Evolutionary conservation across 2,113 vertebrate genomes (phyloP), one percentile per base, ranked within the genome.

Genomic region (Scomber scombrus): DNA sequence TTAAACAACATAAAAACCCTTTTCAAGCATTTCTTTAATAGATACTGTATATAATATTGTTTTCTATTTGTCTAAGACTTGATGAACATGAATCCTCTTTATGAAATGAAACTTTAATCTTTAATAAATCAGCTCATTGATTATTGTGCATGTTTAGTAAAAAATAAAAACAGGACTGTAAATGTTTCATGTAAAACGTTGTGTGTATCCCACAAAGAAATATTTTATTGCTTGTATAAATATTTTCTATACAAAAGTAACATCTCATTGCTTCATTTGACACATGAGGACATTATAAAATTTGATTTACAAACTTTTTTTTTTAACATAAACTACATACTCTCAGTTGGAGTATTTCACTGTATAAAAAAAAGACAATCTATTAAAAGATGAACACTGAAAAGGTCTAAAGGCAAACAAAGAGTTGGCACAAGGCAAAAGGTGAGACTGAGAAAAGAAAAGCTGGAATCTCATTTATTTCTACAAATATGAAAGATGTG

Each of bases 201-300:
- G 1, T 19, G 9, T 51, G 23, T 74, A 45, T 57, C 74, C 14
- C 43, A 66, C 19, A 63, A 15, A 69, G 26, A 75, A n/a, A 12
- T 16, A 19, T 56, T 92, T 89, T 87, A 90, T 89, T 86, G 69
- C 45, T 57, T 34, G 45, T 86, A 89, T 89, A 91, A 89, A 91
- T 85, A 90, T 69, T 81, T 88, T 73, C 60, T 72, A 51, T 88
- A 90, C 63, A 90, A 80, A 84, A 77, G 64, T 52, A 34, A 72
- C 54, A 74, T 69, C 9, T 62, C 26, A 49, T 57, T n/a, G 31
- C 55, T 55, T 3, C 4, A 31, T 71, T 76, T 66, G 1, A 62
- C 43, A 67, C 8, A 43, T 73, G 51, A 62, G 45, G 46, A 10
- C 12, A 1, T 80, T 70, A 84, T 51, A 80, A 71, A 86, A 84